Evolutionary conservation across 2,113 vertebrate genomes (phyloP).

Genomic region (Brevimyrus niger): DNA sequence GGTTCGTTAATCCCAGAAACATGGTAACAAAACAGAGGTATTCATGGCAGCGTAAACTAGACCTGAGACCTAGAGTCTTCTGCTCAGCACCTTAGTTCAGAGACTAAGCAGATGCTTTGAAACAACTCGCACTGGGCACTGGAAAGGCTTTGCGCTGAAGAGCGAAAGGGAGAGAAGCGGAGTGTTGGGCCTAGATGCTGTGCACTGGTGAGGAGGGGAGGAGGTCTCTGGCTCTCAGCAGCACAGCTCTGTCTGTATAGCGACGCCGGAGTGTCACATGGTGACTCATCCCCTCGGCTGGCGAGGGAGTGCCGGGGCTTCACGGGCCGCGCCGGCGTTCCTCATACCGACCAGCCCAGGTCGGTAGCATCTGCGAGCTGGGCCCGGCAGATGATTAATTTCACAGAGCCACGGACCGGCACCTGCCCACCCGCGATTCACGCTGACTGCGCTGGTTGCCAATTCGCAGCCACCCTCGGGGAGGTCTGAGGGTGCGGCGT

Average conservation of each 20-base stretch:
- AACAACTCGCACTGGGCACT: neutral
- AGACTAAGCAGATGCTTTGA: neutral
- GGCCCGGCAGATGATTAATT: constrained; percentile 14
- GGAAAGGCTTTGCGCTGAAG: neutral
- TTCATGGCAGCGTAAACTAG: neutral
- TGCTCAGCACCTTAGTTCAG: neutral
- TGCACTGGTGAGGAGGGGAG: neutral
- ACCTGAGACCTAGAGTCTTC: neutral
- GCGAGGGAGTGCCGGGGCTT: neutral
- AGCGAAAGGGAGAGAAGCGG: neutral
- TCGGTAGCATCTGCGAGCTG: neutral
- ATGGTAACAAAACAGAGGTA: neutral
- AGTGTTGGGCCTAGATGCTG: neutral
- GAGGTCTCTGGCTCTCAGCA: neutral
- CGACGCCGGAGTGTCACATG: neutral
- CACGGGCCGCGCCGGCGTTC: neutral
- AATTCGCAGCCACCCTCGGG: neutral
- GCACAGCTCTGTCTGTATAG: neutral
- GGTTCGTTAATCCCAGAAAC: neutral
- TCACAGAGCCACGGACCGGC: neutral
- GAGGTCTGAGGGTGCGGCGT: neutral
- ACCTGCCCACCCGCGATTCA: neutral
- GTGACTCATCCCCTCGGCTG: neutral
- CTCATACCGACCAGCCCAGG: neutral
- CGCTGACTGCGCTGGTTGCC: neutral